Conservation (phyloP, 2,797 vertebrate genomes). For the Labeo calbasu region DNA sequence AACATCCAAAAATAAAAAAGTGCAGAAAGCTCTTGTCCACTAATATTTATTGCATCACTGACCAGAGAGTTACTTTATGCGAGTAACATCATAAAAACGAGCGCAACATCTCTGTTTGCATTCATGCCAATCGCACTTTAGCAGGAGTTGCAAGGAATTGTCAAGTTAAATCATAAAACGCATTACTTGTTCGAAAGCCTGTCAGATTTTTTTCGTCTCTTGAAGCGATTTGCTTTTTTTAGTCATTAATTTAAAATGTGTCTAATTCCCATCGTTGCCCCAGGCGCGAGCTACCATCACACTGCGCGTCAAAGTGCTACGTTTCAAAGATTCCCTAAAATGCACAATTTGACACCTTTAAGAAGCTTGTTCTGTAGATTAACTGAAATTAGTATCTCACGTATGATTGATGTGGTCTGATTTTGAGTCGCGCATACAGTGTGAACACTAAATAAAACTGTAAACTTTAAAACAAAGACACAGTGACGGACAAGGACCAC, state of each 20-base stretch:
- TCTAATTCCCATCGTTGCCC: conserved; percentile 51
- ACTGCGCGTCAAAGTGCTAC: conserved; percentile 27
- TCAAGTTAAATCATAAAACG: conserved; percentile 56
- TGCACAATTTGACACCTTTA: conserved; percentile 47
- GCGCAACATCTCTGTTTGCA: background rate
- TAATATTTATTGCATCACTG: conserved; percentile 41
- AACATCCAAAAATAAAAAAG: conserved; percentile 2
- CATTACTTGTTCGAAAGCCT: conserved; percentile 56
- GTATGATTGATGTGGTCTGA: background rate
- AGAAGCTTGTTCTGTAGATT: background rate
- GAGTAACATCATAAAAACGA: conserved; percentile 38
- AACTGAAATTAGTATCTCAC: background rate
- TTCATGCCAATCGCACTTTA: conserved; percentile 33
- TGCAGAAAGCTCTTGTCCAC: conserved; percentile 39
- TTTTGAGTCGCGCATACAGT: background rate
- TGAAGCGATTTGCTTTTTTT: conserved; percentile 51
- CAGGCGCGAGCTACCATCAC: conserved; percentile 46
- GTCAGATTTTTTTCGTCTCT: conserved; percentile 39
- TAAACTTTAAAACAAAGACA: background rate
- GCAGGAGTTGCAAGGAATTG: conserved; percentile 37
- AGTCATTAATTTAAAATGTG: conserved; percentile 58
- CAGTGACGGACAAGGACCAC: background rate
- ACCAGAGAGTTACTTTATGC: conserved; percentile 32
- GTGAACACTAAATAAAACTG: background rate
- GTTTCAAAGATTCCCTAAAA: conserved; percentile 41